Evolutionary conservation across 2,113 vertebrate genomes (phyloP), one percentile per base, ranked within the genome.

Genomic region (Leucopternis melanops): DNA sequence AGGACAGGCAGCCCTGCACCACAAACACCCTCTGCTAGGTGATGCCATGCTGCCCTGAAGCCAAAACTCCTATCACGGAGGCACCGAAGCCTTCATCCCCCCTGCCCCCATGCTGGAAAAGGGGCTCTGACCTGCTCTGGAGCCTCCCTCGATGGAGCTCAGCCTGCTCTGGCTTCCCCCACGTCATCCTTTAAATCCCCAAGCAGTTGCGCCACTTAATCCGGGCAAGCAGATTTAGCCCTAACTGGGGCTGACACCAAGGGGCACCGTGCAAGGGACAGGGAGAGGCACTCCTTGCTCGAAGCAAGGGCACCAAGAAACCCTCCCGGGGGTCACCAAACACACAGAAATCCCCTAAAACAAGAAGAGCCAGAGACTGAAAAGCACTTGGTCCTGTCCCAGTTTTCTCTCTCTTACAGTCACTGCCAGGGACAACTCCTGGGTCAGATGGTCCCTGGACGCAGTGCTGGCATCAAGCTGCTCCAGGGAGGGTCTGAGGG

Each of bases 141-240:
- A 80, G 77, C 63, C 63, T 80, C 32, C 67, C 31, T 26, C 45
- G 12, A 69, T 27, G 2, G 42, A 82, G 71, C 38, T 77, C 90
- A 90, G 78, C 59, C 75, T 0, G 4, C 69, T 78, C 71, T 1
- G 0, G 63, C 72, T 90, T 74, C n/a, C 47, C 72, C 15, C 77
- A 74, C 83, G 19, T 92, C 89, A 96, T 63, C 58, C 81, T 87
- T 85, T 95, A 95, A 97, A 95, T 92, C 95, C 73, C 13, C 34
- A 7, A 88, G 77, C 1, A 1, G 61, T 72, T 26, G 65, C 6
- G 5, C 42, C 1, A 4, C 65, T 91, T 95, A 95, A 95, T 94
- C 95, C 15, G 2, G 19, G 65, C 9, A 7, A 95, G 84, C 6
- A 6, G 95, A 94, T 95, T 97, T 94, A 92, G 77, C 66, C 69